phyloP scores from a whole-genome alignment of 2,888 invertebrate species.

The Ceriagrion tenellum region DNA sequence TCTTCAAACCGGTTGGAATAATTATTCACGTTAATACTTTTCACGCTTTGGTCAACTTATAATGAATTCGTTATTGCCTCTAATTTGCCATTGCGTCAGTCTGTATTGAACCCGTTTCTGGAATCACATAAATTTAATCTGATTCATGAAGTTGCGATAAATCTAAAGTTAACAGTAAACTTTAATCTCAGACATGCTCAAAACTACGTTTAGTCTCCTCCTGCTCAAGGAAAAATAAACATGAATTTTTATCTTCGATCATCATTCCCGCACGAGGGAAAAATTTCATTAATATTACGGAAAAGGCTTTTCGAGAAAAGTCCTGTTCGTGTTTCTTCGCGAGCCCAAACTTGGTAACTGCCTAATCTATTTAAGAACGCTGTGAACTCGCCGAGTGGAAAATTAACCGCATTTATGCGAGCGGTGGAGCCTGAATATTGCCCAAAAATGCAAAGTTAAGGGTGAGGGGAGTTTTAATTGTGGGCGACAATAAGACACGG shows the following conservation, averaged over 20 bases:
- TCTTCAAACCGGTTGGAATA: neutral
- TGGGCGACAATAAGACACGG: neutral
- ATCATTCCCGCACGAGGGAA: neutral
- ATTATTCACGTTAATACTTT: neutral
- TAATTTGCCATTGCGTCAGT: neutral
- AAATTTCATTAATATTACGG: neutral
- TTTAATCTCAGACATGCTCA: neutral
- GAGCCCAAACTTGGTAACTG: neutral
- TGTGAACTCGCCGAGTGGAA: neutral
- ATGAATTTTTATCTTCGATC: neutral
- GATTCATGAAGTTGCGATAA: neutral
- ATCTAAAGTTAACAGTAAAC: neutral
- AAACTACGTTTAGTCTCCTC: neutral
- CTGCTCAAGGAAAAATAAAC: neutral
- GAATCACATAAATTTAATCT: neutral
- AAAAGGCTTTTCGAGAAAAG: neutral
- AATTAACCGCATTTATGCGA: neutral
- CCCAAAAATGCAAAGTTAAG: neutral
- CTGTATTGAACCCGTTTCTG: neutral
- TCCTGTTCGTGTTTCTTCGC: neutral
- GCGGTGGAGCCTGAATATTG: neutral
- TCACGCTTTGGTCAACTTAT: neutral
- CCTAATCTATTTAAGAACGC: neutral
- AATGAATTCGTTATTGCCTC: neutral
- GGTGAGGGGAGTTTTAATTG: neutral